A percentile compares a stretch with the other conserved stretches of the same genome.
Conservation (phyloP, 1,140 invertebrate species). For the Eulimnadia texana region DNA sequence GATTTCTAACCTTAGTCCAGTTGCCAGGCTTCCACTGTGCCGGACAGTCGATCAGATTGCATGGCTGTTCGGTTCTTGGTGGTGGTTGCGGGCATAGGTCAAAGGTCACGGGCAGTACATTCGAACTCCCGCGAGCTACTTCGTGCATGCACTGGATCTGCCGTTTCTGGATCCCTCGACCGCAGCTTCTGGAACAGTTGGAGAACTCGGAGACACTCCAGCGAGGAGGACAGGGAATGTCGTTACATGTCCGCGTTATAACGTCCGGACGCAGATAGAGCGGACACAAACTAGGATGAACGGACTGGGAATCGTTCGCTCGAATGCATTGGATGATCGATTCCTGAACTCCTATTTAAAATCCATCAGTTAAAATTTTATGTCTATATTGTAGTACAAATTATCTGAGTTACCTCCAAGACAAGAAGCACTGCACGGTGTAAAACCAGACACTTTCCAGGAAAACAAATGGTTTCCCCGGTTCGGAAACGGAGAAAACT, state of each 20-base stretch:
- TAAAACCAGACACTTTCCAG: slow-evolving; percentile 40
- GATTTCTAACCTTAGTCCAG: slow-evolving; percentile 52
- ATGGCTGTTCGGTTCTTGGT: slow-evolving; percentile 69
- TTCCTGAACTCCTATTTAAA: slow-evolving; percentile 50
- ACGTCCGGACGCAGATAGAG: slow-evolving; percentile 39
- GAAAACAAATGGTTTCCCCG: slow-evolving; percentile 25
- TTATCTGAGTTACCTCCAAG: slow-evolving; percentile 76
- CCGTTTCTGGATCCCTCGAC: slow-evolving; percentile 73
- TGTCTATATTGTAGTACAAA: too few species aligned
- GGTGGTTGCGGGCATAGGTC: slow-evolving; percentile 74
- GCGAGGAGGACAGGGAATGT: slow-evolving; percentile 42
- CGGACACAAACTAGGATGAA: slow-evolving; percentile 66
- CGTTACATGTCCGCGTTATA: not conserved
- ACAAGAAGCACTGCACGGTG: slow-evolving; percentile 84
- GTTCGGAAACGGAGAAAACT: too few species aligned
- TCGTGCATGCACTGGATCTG: slow-evolving; percentile 82
- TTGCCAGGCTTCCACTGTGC: slow-evolving; percentile 64
- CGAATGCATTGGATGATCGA: slow-evolving; percentile 77
- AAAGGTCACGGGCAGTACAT: slow-evolving; percentile 75
- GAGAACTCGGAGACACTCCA: slow-evolving; percentile 59
- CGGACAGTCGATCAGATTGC: slow-evolving; percentile 80
- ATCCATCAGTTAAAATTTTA: not conserved
- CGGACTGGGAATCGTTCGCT: slow-evolving; percentile 65
- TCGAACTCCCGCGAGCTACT: slow-evolving; percentile 63
- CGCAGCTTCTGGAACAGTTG: slow-evolving; percentile 74